A percentile compares a stretch with the other conserved stretches of the same genome.
Evolutionary conservation across 2,113 vertebrate species (phyloP).

Genomic region (Tetrax tetrax): DNA sequence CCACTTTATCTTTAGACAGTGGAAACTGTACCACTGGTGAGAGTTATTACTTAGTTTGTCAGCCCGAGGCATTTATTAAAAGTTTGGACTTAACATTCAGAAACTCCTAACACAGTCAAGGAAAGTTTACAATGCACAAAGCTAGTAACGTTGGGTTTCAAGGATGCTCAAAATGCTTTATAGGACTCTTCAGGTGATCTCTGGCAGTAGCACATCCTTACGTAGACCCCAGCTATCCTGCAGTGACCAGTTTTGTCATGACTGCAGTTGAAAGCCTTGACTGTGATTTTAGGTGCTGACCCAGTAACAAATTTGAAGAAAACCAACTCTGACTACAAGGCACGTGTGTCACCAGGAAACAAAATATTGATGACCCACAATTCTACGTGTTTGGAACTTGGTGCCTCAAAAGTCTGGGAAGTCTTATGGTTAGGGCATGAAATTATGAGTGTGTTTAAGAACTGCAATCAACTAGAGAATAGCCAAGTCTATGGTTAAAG

Average conservation of each 20-base stretch:
- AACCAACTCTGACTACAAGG: neutral
- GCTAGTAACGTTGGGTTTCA: neutral
- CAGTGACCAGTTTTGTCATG: neutral
- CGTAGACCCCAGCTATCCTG: neutral
- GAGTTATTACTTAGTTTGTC: neutral
- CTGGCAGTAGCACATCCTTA: neutral
- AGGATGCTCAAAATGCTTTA: neutral
- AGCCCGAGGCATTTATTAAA: neutral
- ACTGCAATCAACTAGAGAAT: neutral
- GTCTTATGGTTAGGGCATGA: neutral
- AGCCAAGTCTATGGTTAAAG: neutral
- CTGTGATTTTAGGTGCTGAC: neutral
- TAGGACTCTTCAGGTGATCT: neutral
- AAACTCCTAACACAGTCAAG: neutral
- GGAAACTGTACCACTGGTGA: neutral
- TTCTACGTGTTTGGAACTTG: neutral
- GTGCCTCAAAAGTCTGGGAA: neutral
- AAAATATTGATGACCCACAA: neutral
- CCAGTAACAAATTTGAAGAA: neutral
- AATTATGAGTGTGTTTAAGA: neutral
- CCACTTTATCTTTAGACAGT: neutral
- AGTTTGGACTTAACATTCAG: neutral
- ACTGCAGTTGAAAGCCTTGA: neutral
- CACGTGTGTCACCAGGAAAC: neutral
- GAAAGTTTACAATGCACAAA: neutral